These are phyloP conservation scores for Ceramica pisi DNA, from an alignment of 2,888 invertebrate species.

Conservation along the genomic window DNA sequence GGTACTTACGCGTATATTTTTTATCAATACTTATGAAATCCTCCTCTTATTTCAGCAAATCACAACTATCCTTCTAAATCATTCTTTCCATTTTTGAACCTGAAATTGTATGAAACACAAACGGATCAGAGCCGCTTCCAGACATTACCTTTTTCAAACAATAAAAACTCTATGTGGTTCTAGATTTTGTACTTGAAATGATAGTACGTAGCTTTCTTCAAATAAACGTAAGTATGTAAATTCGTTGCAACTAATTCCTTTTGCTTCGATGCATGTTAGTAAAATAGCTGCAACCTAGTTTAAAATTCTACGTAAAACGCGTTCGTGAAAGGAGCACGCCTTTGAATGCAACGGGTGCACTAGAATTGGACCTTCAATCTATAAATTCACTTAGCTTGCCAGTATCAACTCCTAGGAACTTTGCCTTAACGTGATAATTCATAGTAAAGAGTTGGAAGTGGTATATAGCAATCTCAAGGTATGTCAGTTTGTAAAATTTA, in stretches of 20 bases:
- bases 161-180: too few species aligned
- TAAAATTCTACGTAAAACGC: constrained; percentile 7
- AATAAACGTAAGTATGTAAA: constrained; percentile 1
- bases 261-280: constrained; percentile 2
- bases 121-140: not conserved
- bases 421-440: constrained; percentile 12
- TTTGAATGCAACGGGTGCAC: constrained; percentile 11
- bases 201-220: not conserved
- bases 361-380: constrained; percentile 26
- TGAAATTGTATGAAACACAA: too few species aligned
- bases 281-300: not conserved
- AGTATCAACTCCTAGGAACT: not conserved
- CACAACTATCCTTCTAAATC: too few species aligned
- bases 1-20: too few species aligned
- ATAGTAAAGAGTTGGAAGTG: not conserved
- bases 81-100: too few species aligned
- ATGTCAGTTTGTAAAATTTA: not conserved
- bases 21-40: too few species aligned
- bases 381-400: constrained; percentile 42
- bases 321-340: constrained; percentile 20
- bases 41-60: too few species aligned
- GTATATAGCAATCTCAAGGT: not conserved
- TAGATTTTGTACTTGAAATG: not conserved
- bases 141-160: too few species aligned
- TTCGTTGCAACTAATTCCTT: not conserved